Evolutionary conservation across 92 coral and sea anemone genomes (phyloP).

Genomic region (Parazoanthus darwini): DNA sequence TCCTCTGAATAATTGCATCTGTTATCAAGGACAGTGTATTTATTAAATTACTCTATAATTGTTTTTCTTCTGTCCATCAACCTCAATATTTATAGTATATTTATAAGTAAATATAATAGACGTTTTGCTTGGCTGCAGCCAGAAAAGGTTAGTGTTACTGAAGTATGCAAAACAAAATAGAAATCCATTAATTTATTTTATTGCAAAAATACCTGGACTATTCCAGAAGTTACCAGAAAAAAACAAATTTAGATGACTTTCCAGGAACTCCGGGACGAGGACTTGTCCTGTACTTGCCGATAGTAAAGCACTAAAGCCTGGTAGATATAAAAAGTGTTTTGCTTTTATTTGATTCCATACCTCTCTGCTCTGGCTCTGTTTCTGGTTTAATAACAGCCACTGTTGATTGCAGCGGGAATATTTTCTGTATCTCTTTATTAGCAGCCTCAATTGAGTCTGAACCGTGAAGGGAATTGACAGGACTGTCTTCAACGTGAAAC

Average conservation of each 20-base stretch:
- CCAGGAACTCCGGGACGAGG: no score
- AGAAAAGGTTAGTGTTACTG: no score
- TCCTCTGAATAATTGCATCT: constrained; percentile 80
- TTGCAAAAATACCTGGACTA: no score
- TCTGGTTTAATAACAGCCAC: constrained; percentile 98
- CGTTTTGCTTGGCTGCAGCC: no score
- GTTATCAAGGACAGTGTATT: background rate
- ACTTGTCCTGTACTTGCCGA: no score
- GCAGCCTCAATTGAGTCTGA: constrained; percentile 82
- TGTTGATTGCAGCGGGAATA: constrained; percentile 95
- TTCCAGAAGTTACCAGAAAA: no score
- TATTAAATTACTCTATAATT: no score
- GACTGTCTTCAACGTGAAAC: constrained; percentile 95
- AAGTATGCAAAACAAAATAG: no score
- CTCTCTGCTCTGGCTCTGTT: constrained; percentile 76
- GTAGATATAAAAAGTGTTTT: background rate
- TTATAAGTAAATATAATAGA: no score
- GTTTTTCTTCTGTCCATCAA: background rate
- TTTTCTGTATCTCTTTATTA: constrained; percentile 77
- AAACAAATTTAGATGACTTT: no score
- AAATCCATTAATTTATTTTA: no score
- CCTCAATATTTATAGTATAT: background rate
- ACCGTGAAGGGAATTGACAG: constrained; percentile 94
- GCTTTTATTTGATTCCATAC: constrained; percentile 33
- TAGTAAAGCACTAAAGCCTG: no score